These are phyloP conservation scores for Misgurnus mizolepis DNA, from an alignment of 2,113 vertebrate genomes.

Conservation along the genomic window DNA sequence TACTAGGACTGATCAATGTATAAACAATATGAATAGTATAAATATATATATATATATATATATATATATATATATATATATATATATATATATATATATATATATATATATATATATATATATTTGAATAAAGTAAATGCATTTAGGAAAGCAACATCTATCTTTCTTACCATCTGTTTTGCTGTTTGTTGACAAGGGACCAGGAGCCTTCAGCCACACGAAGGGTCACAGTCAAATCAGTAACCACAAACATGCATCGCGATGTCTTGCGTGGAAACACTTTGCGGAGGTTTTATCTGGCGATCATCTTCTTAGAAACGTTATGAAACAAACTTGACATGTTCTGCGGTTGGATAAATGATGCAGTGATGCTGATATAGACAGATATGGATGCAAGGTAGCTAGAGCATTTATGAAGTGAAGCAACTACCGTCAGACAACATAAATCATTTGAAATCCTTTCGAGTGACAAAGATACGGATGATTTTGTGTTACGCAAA, in stretches of 20 bases:
- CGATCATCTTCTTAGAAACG: not conserved
- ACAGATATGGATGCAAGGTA: not conserved
- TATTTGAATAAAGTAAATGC: not conserved
- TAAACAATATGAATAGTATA: not conserved
- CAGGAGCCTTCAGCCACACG: not conserved
- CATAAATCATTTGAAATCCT: not conserved
- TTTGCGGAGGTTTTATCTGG: not conserved
- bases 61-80: not conserved
- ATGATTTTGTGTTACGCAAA: not conserved
- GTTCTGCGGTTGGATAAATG: not conserved
- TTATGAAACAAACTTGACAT: not conserved
- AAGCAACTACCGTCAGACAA: not conserved
- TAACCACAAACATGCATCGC: not conserved
- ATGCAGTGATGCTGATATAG: not conserved
- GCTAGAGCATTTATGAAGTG: not conserved
- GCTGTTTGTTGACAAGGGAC: not conserved
- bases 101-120: not conserved
- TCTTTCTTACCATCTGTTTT: not conserved
- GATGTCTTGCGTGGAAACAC: not conserved
- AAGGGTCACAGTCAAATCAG: slow-evolving; percentile 1
- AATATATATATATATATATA: not conserved
- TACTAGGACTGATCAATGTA: not conserved
- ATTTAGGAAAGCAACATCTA: not conserved
- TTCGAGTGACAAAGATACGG: not conserved
- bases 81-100: not conserved